These are phyloP conservation scores for Sigmodon hispidus DNA, from an alignment of 2,113 vertebrate species.

Conservation along the genomic window DNA sequence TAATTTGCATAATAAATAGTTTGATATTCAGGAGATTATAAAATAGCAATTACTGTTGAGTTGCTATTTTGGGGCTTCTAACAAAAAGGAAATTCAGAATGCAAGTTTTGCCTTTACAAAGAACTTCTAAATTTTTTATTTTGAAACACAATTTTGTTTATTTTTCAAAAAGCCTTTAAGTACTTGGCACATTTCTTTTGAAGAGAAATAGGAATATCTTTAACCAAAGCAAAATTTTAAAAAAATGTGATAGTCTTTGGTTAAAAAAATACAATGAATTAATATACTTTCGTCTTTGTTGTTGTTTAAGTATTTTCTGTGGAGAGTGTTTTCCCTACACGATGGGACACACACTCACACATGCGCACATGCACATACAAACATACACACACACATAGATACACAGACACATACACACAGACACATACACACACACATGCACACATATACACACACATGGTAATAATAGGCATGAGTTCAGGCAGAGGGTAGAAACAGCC, in stretches of 20 bases:
- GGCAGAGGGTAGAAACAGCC: conserved; percentile 68
- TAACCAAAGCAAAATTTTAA: not conserved
- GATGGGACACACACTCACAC: no score
- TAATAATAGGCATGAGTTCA: not conserved
- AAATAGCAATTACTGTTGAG: conserved; percentile 73
- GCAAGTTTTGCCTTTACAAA: conserved; percentile 61
- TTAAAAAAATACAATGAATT: conserved; percentile 50
- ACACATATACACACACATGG: no score
- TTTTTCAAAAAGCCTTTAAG: conserved; percentile 65
- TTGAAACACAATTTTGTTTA: conserved; percentile 63
- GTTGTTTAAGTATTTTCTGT: conserved; percentile 53
- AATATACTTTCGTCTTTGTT: conserved; percentile 59
- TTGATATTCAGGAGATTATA: conserved; percentile 72
- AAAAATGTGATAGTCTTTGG: conserved; percentile 27
- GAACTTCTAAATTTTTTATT: conserved; percentile 61
- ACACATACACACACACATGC: no score
- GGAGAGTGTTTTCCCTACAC: conserved; percentile 40
- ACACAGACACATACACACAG: no score
- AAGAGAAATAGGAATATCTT: conserved; percentile 57
- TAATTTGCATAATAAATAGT: conserved; percentile 76
- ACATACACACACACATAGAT: no score
- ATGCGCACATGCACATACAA: no score
- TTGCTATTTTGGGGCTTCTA: conserved; percentile 68
- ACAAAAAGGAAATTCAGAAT: conserved; percentile 55
- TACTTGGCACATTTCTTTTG: conserved; percentile 46